phyloP scores from a whole-genome alignment of 2,113 vertebrate genomes.

The Casuarius casuarius region DNA sequence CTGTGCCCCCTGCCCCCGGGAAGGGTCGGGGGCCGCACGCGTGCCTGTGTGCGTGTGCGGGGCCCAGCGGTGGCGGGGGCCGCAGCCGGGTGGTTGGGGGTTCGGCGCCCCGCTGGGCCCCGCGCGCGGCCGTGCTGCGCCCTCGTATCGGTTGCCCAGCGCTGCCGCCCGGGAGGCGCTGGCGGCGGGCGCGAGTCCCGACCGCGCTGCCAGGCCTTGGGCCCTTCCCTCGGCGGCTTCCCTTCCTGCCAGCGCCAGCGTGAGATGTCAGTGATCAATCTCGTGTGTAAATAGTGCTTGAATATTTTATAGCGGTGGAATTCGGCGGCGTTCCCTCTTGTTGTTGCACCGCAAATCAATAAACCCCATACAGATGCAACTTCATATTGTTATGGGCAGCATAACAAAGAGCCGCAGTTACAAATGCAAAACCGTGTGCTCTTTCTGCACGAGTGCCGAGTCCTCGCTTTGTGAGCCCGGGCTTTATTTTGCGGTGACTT shows the following conservation, averaged over 20 bases:
- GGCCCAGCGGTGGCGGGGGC: too few species aligned
- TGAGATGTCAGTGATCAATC: background rate
- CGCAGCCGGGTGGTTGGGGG: too few species aligned
- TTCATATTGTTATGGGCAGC: background rate
- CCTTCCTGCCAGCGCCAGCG: too few species aligned
- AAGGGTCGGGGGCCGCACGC: too few species aligned
- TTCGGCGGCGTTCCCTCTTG: background rate
- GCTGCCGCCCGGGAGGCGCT: too few species aligned
- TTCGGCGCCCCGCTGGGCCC: too few species aligned
- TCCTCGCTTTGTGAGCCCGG: background rate
- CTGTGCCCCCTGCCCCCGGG: too few species aligned
- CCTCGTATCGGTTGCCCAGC: too few species aligned
- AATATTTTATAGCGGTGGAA: constrained; percentile 37
- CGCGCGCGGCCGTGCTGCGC: too few species aligned
- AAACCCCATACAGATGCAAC: background rate
- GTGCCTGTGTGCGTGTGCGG: too few species aligned
- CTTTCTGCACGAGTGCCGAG: background rate
- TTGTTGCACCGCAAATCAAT: background rate
- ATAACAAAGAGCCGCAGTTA: background rate
- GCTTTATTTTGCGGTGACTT: background rate
- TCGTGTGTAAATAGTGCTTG: constrained; percentile 7
- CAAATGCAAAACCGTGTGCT: background rate
- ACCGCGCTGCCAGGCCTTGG: background rate
- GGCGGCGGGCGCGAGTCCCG: background rate
- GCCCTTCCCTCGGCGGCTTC: too few species aligned